Evolutionary conservation across 1,140 invertebrate genomes (phyloP).

Genomic region (Brachionus sp.): DNA sequence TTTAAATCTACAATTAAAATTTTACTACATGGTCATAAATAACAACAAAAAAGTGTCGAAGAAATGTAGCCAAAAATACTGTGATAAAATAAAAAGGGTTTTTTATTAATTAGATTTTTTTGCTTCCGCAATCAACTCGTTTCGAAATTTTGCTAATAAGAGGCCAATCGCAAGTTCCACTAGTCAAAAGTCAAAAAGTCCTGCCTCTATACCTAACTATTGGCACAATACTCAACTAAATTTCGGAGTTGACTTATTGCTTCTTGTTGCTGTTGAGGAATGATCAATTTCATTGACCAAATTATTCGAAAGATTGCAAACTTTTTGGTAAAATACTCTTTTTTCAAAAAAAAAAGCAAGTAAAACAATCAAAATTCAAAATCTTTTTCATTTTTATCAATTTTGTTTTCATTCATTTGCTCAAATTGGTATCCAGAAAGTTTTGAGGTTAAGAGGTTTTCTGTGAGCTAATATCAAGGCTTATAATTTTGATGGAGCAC

Average conservation of each 20-base stretch:
- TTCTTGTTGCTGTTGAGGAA: background rate
- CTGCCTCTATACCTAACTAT: too few relatives aligned
- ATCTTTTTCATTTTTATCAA: background rate
- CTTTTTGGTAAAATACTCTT: background rate
- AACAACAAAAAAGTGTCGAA: too few relatives aligned
- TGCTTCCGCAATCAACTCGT: background rate
- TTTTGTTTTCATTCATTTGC: background rate
- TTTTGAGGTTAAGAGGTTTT: background rate
- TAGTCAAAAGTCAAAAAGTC: too few relatives aligned
- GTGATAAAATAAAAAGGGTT: too few relatives aligned
- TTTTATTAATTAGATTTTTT: background rate
- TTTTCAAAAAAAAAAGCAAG: background rate
- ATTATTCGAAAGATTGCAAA: background rate
- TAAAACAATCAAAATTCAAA: background rate
- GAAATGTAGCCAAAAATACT: too few relatives aligned
- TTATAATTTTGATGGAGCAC: background rate
- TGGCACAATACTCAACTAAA: too few relatives aligned
- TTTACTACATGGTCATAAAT: too few relatives aligned
- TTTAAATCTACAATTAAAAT: too few relatives aligned
- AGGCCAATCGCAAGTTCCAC: background rate
- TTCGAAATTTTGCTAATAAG: background rate
- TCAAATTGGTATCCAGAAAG: background rate
- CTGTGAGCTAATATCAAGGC: background rate
- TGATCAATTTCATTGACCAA: background rate
- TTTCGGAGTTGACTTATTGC: background rate